These are phyloP conservation scores for Psittacula cyanocephala DNA, from an alignment of 2,113 vertebrate species.

Conservation along the genomic window DNA sequence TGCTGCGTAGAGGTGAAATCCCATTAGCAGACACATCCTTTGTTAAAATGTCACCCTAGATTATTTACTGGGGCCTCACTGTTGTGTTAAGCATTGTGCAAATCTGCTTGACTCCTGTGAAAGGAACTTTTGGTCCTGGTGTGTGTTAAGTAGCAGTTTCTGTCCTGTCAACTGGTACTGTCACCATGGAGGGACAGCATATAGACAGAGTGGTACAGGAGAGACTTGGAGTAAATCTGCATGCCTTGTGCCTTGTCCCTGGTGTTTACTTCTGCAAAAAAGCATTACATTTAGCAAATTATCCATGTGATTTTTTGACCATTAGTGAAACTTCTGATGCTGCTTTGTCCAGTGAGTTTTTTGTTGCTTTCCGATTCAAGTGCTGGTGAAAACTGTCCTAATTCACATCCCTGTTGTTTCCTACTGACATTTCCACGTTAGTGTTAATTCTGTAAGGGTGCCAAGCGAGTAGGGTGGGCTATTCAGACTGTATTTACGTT, in stretches of 20 bases:
- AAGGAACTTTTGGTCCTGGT: not conserved
- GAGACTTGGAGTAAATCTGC: not conserved
- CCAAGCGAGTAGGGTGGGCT: not conserved
- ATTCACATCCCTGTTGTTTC: not conserved
- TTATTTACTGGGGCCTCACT: not conserved
- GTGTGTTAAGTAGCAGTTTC: not conserved
- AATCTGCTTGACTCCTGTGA: not conserved
- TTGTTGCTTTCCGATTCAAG: not conserved
- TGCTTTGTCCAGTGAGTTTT: not conserved
- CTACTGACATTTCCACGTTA: not conserved
- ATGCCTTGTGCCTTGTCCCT: not conserved
- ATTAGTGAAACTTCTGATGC: not conserved
- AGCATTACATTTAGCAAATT: not conserved
- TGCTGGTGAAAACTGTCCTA: not conserved
- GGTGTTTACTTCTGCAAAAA: not conserved
- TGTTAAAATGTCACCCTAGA: not conserved
- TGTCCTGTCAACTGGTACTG: not conserved
- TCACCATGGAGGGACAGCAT: not conserved
- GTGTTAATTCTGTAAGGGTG: not conserved
- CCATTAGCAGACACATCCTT: conserved; percentile 21
- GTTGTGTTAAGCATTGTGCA: not conserved
- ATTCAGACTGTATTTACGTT: not conserved
- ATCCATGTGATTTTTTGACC: not conserved
- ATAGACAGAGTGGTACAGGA: not conserved
- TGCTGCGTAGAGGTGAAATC: not conserved